phyloP scores from a whole-genome alignment of 2,888 invertebrate species.

The Thelaira solivaga region DNA sequence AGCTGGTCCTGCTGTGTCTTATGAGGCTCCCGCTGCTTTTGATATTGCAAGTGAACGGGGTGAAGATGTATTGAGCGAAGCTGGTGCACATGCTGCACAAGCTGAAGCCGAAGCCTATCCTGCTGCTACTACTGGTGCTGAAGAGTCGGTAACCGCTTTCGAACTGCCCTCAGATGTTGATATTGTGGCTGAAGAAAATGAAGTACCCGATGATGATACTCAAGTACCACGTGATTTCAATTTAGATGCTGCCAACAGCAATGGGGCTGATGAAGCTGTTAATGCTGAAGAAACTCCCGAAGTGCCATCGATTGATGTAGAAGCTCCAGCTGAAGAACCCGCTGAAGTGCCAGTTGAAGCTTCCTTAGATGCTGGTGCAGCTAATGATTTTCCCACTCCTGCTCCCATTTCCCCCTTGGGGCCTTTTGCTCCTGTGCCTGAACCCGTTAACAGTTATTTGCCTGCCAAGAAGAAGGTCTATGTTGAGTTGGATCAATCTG shows the following conservation, averaged over 20 bases:
- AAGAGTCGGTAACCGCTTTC: constrained; percentile 17
- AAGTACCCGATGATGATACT: constrained; percentile 68
- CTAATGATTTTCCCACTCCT: constrained; percentile 69
- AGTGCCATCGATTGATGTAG: constrained; percentile 56
- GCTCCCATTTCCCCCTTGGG: too few species aligned
- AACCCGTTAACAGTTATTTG: constrained; percentile 72
- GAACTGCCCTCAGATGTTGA: constrained; percentile 55
- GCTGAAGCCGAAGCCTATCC: constrained; percentile 76
- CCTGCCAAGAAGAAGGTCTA: constrained; percentile 75
- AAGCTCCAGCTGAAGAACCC: constrained; percentile 63
- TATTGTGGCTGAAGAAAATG: constrained; percentile 63
- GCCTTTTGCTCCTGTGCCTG: constrained; percentile 68
- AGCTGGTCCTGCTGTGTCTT: constrained; percentile 59
- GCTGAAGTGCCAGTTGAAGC: constrained; percentile 57
- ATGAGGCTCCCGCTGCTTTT: constrained; percentile 27
- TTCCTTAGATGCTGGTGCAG: constrained; percentile 49
- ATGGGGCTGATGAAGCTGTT: constrained; percentile 51
- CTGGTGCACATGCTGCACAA: constrained; percentile 71
- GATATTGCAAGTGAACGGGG: constrained; percentile 65
- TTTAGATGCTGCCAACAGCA: constrained; percentile 68
- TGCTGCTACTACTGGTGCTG: constrained; percentile 70
- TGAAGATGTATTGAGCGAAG: constrained; percentile 70
- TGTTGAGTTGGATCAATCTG: constrained; percentile 73
- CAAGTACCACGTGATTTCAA: constrained; percentile 74
- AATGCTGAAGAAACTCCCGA: constrained; percentile 42